These are phyloP conservation scores for Ceriagrion tenellum DNA, from an alignment of 2,888 invertebrate species.

Conservation along the genomic window DNA sequence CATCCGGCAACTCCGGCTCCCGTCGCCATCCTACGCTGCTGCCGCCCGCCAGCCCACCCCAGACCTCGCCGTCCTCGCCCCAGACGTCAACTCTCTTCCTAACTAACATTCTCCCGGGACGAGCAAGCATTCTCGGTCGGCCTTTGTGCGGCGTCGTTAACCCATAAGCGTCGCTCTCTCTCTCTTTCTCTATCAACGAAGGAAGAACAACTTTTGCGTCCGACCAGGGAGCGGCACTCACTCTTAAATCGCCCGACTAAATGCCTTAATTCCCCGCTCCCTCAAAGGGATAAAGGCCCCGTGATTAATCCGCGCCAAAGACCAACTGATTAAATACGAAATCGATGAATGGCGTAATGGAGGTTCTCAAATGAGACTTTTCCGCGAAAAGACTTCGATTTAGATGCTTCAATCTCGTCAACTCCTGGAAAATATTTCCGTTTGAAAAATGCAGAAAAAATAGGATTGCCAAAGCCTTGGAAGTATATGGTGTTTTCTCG, in stretches of 20 bases:
- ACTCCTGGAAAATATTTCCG: too few species aligned
- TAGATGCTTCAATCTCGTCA: too few species aligned
- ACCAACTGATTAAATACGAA: background rate
- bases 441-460: too few species aligned
- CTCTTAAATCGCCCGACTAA: background rate
- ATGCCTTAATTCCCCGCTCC: background rate
- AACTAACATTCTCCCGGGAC: background rate
- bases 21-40: too few species aligned
- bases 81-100: too few species aligned
- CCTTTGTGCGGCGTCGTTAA: background rate
- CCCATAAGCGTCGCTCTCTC: background rate
- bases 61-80: too few species aligned
- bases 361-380: too few species aligned
- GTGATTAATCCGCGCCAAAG: conserved; percentile 3
- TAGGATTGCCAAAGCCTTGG: too few species aligned
- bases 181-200: background rate
- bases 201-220: background rate
- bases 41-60: too few species aligned
- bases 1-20: too few species aligned
- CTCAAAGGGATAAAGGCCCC: background rate
- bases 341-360: background rate
- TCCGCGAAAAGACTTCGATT: too few species aligned
- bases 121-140: background rate
- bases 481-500: too few species aligned
- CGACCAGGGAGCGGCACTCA: background rate